These are phyloP conservation scores for Equus quagga DNA, from an alignment of 2,113 vertebrate species.

Conservation along the genomic window DNA sequence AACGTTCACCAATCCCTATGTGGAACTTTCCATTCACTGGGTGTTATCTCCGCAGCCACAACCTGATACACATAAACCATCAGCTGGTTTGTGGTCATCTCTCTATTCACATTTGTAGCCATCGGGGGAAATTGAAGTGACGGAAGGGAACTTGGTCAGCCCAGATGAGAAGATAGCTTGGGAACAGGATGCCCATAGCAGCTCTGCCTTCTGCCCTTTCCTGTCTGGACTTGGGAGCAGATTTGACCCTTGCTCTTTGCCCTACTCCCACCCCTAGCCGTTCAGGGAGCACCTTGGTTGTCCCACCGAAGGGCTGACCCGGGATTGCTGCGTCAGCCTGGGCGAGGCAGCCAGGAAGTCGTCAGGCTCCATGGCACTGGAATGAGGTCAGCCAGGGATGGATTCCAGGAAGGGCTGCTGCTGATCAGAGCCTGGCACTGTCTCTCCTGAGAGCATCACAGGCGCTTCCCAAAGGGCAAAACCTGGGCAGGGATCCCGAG, in stretches of 20 bases:
- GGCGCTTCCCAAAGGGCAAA: not conserved
- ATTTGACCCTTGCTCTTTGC: conserved; percentile 16
- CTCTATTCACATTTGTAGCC: not conserved
- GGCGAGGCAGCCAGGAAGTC: conserved; percentile 38
- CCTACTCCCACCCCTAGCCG: not conserved
- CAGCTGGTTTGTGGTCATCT: not conserved
- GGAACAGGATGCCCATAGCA: conserved; percentile 64
- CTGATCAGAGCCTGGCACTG: not conserved
- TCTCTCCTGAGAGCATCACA: not conserved
- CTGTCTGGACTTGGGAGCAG: conserved; percentile 36
- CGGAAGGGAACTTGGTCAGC: not conserved
- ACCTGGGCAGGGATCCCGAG: not conserved
- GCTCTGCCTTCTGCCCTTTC: conserved; percentile 49
- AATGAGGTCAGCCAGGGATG: conserved; percentile 41
- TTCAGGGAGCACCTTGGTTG: not conserved
- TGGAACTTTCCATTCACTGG: conserved; percentile 22
- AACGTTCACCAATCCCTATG: not conserved
- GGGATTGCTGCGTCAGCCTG: conserved; percentile 3
- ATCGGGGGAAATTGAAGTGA: conserved; percentile 29
- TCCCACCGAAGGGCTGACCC: not conserved
- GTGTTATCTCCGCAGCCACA: not conserved
- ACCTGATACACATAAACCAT: not conserved
- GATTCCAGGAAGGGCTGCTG: conserved; percentile 14
- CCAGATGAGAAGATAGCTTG: conserved; percentile 25
- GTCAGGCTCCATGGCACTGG: not conserved